Conservation (phyloP, 2,888 invertebrate species). For the Sarcophaga caerulescens region DNA sequence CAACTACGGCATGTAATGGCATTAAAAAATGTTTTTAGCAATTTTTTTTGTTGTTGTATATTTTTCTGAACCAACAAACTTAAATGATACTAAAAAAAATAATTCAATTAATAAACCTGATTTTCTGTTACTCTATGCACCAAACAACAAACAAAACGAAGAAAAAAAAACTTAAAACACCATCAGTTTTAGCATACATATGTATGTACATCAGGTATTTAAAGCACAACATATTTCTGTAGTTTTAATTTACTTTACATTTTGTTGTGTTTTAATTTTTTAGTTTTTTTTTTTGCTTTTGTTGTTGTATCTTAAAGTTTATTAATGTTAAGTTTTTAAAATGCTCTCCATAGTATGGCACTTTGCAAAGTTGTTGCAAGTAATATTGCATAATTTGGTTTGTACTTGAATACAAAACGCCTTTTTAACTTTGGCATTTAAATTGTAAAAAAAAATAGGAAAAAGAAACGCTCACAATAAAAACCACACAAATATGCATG, state of each 20-base stretch:
- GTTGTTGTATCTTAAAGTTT: constrained; percentile 20
- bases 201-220: not conserved
- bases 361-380: constrained; percentile 20
- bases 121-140: constrained; percentile 42
- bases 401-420: constrained; percentile 46
- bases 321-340: constrained; percentile 23
- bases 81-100: not conserved
- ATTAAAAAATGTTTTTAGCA: constrained; percentile 54
- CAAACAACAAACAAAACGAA: not conserved
- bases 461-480: not conserved
- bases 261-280: too few species aligned
- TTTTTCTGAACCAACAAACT: constrained; percentile 15
- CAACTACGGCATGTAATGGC: constrained; percentile 19
- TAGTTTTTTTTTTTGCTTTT: constrained; percentile 19
- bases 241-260: too few species aligned
- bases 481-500: not conserved
- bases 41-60: constrained; percentile 13
- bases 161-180: not conserved
- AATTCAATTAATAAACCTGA: constrained; percentile 58
- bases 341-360: constrained; percentile 21
- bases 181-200: too few species aligned
- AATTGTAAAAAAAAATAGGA: not conserved
- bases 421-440: constrained; percentile 70
- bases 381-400: constrained; percentile 45
- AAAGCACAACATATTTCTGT: constrained; percentile 22